Conservation (phyloP, 2,797 vertebrate species). For the Coracias cyanogaster region DNA sequence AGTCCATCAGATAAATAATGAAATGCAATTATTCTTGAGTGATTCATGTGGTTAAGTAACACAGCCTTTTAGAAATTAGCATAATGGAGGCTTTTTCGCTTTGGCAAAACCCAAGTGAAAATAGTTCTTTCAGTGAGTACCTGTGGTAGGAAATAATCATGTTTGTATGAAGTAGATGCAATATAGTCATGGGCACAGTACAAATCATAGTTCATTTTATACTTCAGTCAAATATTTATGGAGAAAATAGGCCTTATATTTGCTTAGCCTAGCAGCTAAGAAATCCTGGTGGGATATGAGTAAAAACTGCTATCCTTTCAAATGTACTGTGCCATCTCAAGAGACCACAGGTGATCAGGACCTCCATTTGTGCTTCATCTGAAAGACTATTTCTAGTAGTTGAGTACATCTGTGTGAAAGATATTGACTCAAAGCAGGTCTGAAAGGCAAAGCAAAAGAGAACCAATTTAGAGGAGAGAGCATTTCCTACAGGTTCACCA, state of each 20-base stretch:
- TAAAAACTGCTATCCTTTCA: background rate
- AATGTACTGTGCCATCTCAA: background rate
- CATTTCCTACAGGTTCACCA: background rate
- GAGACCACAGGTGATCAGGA: background rate
- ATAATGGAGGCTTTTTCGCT: background rate
- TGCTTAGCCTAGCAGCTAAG: background rate
- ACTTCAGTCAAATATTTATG: background rate
- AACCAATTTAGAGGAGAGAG: background rate
- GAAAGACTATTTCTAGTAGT: background rate
- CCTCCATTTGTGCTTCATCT: background rate
- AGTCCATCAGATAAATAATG: background rate
- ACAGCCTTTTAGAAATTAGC: background rate
- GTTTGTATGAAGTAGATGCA: background rate
- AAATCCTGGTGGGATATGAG: background rate
- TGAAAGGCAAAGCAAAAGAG: conserved; percentile 12
- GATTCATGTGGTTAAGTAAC: background rate
- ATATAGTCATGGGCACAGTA: background rate
- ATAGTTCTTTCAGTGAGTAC: background rate
- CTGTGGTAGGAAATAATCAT: background rate
- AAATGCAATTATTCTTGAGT: background rate
- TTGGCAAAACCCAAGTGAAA: background rate
- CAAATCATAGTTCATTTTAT: background rate
- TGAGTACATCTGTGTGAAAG: background rate
- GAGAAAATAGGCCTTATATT: background rate
- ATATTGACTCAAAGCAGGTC: background rate